Base-by-base conservation (phyloP, 2,888 invertebrate species). In the Clivina fossor region DNA sequence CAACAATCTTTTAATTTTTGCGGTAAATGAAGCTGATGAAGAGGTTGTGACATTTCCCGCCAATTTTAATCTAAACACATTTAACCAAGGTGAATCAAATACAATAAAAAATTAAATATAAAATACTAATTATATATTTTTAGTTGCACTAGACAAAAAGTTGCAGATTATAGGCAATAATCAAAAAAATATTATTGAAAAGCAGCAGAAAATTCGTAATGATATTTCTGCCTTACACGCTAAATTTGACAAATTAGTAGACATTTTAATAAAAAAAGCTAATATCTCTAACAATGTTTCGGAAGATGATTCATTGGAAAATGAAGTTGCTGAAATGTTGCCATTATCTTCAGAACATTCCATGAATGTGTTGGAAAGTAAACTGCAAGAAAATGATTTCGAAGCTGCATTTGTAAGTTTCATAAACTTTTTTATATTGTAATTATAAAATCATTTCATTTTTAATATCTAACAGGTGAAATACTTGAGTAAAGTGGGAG, bases 401-500 rank as follows among this genome's bases (percentile, higher is more conserved):
- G 37, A 37, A 4, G 5, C 37, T 4, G 37, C 37, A 37, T 37
- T 37, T 37, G 37, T 37, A 37, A 37, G 37, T 37, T 37, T 15
- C n/a, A 16, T 37, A 7, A 33, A 33, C 7, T 15, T n/a, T n/a
- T 37, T 37, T 5, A 8, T n/a, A n/a, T 26, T 26, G 8, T 26
- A 8, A 5, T 26, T 26, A 26, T 26, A 7, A 26, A 5, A 26
- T 26, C 5, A 26, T 26, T 7, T 26, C 26, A 7, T 7, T 26
- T 8, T 37, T 37, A 16, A 9, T 37, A 16, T 37, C n/a, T 7
- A 37, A 37, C 37, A 37, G 37, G 37, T 37, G 1, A 16, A 37
- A 37, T 37, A 37, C 19, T 18, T 37, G 37, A 37, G 37, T 37
- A 37, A 37, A 37, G 37, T 37, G 19, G 4, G 37, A 37, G 37